Evolutionary conservation across 2,888 invertebrate genomes (phyloP).

Genomic region (Helicoverpa assulta): DNA sequence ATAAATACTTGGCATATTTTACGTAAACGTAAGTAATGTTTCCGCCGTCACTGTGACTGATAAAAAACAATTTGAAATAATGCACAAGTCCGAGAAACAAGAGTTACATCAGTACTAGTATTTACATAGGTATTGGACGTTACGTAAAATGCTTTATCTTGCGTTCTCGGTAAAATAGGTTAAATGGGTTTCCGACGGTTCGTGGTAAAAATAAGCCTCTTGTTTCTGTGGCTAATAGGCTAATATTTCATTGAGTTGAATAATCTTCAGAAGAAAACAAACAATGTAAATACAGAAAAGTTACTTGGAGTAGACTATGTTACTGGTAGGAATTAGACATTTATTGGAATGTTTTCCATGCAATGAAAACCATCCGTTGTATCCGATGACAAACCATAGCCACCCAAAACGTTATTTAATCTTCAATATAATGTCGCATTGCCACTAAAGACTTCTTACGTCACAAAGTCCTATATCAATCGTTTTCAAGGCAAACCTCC

Average conservation of each 20-base stretch:
- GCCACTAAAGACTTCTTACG: constrained; percentile 3
- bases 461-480: constrained; percentile 34
- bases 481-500: constrained; percentile 40
- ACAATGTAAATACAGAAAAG: not conserved
- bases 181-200: constrained; percentile 18
- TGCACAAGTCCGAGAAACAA: constrained; percentile 12
- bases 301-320: no score
- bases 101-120: constrained; percentile 38
- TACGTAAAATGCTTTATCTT: constrained; percentile 39
- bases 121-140: constrained; percentile 52
- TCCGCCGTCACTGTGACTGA: not conserved
- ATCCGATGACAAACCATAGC: no score
- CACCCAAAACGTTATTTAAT: no score
- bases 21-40: not conserved
- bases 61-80: constrained; percentile 40
- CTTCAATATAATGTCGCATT: no score
- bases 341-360: no score
- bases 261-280: not conserved
- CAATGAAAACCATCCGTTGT: no score
- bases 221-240: not conserved
- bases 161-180: constrained; percentile 3
- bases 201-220: not conserved
- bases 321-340: no score
- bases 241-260: no score
- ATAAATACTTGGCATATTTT: not conserved